Base-by-base conservation (phyloP, 2,113 vertebrate genomes). In the Gopherus evgoodei region DNA sequence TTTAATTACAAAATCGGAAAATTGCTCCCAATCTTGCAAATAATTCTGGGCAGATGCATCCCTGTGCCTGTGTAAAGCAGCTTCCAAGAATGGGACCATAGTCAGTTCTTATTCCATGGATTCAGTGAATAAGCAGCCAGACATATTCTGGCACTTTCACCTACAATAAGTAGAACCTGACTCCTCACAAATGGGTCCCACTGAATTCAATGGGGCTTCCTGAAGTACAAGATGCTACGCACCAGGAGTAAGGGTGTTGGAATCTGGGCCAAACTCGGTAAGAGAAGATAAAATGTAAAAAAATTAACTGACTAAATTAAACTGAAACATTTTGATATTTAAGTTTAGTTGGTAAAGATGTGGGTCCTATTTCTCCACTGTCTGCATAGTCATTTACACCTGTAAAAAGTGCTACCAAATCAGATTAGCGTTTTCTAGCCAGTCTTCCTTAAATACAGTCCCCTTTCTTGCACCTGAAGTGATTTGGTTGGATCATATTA, bases 1-100 rank as follows among this genome's bases (percentile, higher is more conserved):
- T 83, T 88, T 87, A 11, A 10, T 88, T 86, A 38, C 90, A 22
- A 88, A 65, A 62, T 31, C 14, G 31, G 3, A 92, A 87, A 80
- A 86, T 21, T 86, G 24, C 81, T 16, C 11, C 80, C 76, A 11
- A 6, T 88, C n/a, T 16, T 35, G 79, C 83, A 76, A 12, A 76
- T 25, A 79, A 93, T 54, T 90, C 29, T 11, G 1, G 13, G 17
- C 5, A 54, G n/a, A 8, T 17, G 16, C 6, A 75, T 27, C 8
- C 25, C 76, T 76, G 8, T 54, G 11, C 4, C 44, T 3, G 27
- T 50, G 24, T 35, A 76, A 5, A 25, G 1, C 87, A 75, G 5
- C 25, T 6, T 84, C 83, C n/a, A 92, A 11, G 31, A 92, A 25
- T 79, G 54, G 13, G 3, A 42, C 17, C 5, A 84, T 5, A 65